Evolutionary conservation across 2,888 invertebrate species (phyloP), one percentile per base, ranked within the genome.

Genomic region (Micropterix aruncella): DNA sequence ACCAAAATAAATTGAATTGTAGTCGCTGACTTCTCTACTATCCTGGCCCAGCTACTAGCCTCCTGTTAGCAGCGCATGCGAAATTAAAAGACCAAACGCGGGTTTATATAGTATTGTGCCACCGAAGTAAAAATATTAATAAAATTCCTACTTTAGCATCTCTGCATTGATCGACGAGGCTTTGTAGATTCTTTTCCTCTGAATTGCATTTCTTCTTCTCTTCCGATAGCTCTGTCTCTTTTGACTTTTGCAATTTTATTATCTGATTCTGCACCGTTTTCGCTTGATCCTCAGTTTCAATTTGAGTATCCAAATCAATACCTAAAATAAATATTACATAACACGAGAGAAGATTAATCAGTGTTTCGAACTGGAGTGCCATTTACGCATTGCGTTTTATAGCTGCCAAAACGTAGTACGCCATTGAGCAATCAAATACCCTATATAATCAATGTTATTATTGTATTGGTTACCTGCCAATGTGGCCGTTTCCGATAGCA

Each of bases 161-260:
- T 19, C 60, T 56, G 46, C 65, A 60, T 45, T 62, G 62, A 53
- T 70, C 64, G n/a, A 69, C 61, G 40, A 57, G 54, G 1, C 52
- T 55, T 48, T 71, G 71, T 41, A 62, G 56, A 49, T 59, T 58
- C 38, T 62, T 62, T 51, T 70, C 70, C 48, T 69, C 65, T 2
- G 56, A 52, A 50, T 69, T 67, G 37, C 63, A 62, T 38, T 57
- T 52, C 2, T 56, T 47, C 48, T 65, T 66, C 38, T 60, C 57
- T 46, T 62, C 62, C 18, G 55, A 58, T 2, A 66, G 54, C 43
- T 66, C 64, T 17, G 57, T 27, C 12, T 27, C 27, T 27, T 27
- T 12, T 7, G 27, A 27, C 12, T 27, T 41, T 2, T 42, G 16
- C 19, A 49, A 46, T 14, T 42, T 45, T 19, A 41, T 38, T 16